Evolutionary conservation across 1,140 invertebrate species (phyloP), one percentile per base, ranked within the genome.

Genomic region (Pinna nobilis): DNA sequence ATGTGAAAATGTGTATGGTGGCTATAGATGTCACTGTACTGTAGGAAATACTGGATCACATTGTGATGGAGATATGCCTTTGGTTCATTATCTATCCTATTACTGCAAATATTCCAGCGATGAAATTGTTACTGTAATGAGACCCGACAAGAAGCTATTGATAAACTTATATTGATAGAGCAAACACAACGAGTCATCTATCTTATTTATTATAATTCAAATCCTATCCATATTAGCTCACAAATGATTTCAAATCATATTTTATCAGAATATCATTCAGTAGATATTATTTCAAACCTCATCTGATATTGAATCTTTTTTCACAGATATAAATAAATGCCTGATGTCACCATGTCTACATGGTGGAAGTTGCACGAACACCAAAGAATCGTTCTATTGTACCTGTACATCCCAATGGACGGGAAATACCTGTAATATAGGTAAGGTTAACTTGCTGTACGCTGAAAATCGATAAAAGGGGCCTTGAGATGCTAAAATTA

Each of bases 341-440:
- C 93, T 93, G 67, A 44, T 68, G 59, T 33, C 55, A 15, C 66
- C 37, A 3, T 98, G 96, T 88, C 89, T 92, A 80, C 96, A 98
- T 89, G 96, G 94, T 60, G 97, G 95, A 78, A 92, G 91, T 35
- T 98, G 96, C 89, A 51, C 63, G 0, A 83, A 93, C 94, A 81
- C 97, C 95, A 89, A 92, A 92, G 77, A 98, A 95, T 91, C 94
- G 93, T 82, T 92, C 92, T 87, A 74, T 47, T 81, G 80, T 51
- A 55, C 49, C 18, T 81, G 80, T 65, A 39, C 69, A 13, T 20
- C 59, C 9, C 75, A 76, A 15, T 79, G 76, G 69, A 74, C 73
- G 4, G 97, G 97, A 13, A 92, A 94, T 78, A 87, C 25, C 91
- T 93, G 80, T 98, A 96, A 89, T 93, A 95, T 77, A 90, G 76